A percentile compares a stretch with the other conserved stretches of the same genome.
These are phyloP conservation scores for Ostrea edulis DNA, from an alignment of 1,140 invertebrate genomes.

Conservation along the genomic window DNA sequence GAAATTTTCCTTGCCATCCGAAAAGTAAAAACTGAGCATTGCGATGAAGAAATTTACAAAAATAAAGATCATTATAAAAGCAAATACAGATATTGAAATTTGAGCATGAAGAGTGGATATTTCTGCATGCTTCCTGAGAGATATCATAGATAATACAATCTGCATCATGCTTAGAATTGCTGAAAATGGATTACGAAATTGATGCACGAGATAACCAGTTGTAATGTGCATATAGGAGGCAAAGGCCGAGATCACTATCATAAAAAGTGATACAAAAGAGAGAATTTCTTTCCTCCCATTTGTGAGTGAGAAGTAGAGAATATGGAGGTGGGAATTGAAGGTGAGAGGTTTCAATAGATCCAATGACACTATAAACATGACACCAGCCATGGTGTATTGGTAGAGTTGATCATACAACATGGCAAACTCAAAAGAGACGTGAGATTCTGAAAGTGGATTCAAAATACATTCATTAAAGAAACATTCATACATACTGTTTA, in stretches of 20 bases:
- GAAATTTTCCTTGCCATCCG: neutral
- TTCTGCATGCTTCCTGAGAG: constrained; percentile 18
- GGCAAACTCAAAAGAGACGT: constrained; percentile 56
- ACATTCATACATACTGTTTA: too few relatives aligned
- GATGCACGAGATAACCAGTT: constrained; percentile 14
- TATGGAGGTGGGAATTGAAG: constrained; percentile 60
- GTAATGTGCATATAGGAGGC: constrained; percentile 50
- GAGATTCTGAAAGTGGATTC: constrained; percentile 46
- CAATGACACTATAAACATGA: constrained; percentile 56
- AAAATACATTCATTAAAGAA: too few relatives aligned
- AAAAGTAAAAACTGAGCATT: constrained; percentile 39
- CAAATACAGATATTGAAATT: constrained; percentile 42
- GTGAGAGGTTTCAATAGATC: constrained; percentile 56
- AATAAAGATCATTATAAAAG: constrained; percentile 43
- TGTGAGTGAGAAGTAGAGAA: constrained; percentile 52
- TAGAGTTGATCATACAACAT: constrained; percentile 54
- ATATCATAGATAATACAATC: constrained; percentile 45
- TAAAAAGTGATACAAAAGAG: constrained; percentile 39
- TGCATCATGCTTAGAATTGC: constrained; percentile 44
- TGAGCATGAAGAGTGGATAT: constrained; percentile 28
- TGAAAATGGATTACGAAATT: constrained; percentile 41
- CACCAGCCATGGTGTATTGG: constrained; percentile 38
- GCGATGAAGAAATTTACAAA: constrained; percentile 48
- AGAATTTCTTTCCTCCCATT: constrained; percentile 35
- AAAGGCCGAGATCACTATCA: constrained; percentile 53